These are phyloP conservation scores for Bos taurus DNA, from an alignment of 2,113 vertebrate genomes.

Conservation along the genomic window DNA sequence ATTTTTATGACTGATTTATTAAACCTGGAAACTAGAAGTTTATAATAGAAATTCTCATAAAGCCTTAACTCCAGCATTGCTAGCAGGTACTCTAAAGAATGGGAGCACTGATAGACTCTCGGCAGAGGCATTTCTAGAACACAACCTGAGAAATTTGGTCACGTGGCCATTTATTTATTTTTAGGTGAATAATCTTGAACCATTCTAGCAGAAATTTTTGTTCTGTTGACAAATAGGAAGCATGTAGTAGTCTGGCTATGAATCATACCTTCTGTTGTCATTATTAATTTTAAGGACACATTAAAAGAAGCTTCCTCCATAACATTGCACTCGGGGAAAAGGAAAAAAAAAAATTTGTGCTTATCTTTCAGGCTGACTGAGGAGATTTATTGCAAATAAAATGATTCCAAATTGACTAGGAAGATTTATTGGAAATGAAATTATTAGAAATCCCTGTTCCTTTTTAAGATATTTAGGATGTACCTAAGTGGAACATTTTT, in stretches of 20 bases:
- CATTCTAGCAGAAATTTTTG: conserved; percentile 38
- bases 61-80: conserved; percentile 34
- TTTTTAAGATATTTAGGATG: conserved; percentile 81
- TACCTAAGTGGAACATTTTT: conserved; percentile 81
- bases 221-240: conserved; percentile 51
- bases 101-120: background rate
- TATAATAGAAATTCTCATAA: conserved; percentile 67
- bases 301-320: conserved; percentile 48
- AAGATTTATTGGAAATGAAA: conserved; percentile 81
- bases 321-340: conserved; percentile 7
- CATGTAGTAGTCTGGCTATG: conserved; percentile 12
- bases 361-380: conserved; percentile 49
- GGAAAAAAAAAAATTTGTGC: background rate
- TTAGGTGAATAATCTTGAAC: conserved; percentile 37
- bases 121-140: conserved; percentile 9
- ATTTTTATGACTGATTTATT: conserved; percentile 74
- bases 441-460: conserved; percentile 77
- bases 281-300: conserved; percentile 66
- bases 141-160: conserved; percentile 6
- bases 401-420: conserved; percentile 78
- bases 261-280: conserved; percentile 47
- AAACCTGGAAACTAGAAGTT: conserved; percentile 65
- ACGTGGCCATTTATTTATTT: conserved; percentile 47
- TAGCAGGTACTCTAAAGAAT: conserved; percentile 48
- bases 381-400: conserved; percentile 71